These are phyloP conservation scores for Dione juno DNA, from an alignment of 2,888 invertebrate genomes.

Conservation along the genomic window DNA sequence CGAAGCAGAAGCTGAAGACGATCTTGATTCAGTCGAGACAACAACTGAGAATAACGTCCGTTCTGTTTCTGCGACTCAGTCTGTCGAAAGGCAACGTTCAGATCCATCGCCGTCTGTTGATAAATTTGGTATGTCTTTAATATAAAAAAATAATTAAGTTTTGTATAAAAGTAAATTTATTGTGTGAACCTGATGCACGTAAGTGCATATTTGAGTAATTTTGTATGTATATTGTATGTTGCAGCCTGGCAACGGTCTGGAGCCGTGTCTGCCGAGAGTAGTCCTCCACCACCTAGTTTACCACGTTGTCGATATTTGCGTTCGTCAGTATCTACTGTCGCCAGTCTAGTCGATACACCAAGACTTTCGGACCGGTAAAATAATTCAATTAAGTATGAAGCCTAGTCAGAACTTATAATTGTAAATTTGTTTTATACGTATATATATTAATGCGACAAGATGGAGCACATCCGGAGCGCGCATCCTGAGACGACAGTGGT, in stretches of 20 bases:
- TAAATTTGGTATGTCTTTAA: conserved; percentile 33
- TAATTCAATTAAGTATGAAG: conserved; percentile 84
- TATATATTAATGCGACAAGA: conserved; percentile 28
- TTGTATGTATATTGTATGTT: background rate
- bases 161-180: too few relatives aligned
- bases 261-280: conserved; percentile 67
- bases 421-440: background rate
- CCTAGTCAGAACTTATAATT: conserved; percentile 20
- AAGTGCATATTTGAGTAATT: too few relatives aligned
- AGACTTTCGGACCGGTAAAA: conserved; percentile 90
- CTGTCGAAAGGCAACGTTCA: conserved; percentile 48
- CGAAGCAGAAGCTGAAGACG: conserved; percentile 66
- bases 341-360: conserved; percentile 63
- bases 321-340: conserved; percentile 43
- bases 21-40: conserved; percentile 53
- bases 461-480: conserved; percentile 54
- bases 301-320: conserved; percentile 49
- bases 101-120: conserved; percentile 46
- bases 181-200: too few relatives aligned
- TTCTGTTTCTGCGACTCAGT: conserved; percentile 42
- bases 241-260: conserved; percentile 63
- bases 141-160: background rate
- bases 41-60: conserved; percentile 41
- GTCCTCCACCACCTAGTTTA: conserved; percentile 55
- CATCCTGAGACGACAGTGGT: conserved; percentile 71